These are phyloP conservation scores for Rhabdomys pumilio DNA, from an alignment of 2,797 vertebrate genomes.

Conservation along the genomic window DNA sequence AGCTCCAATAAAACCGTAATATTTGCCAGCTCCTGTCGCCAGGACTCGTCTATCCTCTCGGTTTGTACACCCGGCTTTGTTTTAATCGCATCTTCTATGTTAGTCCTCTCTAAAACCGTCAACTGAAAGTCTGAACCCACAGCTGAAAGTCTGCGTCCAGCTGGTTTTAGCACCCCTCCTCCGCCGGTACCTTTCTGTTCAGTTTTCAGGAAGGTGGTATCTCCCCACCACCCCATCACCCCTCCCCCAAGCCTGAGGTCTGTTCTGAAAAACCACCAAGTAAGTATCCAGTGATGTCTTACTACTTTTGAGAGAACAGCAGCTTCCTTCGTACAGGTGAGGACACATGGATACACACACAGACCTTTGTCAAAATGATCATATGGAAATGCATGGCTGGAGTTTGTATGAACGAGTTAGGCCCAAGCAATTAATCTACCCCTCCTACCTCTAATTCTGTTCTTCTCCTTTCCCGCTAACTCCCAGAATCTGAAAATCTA, in stretches of 20 bases:
- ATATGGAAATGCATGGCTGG: background rate
- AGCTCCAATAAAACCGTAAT: background rate
- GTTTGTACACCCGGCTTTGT: background rate
- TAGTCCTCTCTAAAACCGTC: background rate
- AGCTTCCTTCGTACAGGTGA: background rate
- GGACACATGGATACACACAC: background rate
- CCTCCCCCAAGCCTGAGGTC: background rate
- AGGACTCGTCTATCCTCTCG: background rate
- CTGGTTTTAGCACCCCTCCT: background rate
- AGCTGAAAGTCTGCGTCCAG: background rate
- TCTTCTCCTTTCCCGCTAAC: constrained; percentile 69
- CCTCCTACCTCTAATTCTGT: constrained; percentile 50
- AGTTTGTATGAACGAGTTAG: constrained; percentile 56
- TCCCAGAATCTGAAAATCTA: constrained; percentile 77
- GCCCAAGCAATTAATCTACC: constrained; percentile 40
- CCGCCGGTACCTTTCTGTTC: background rate
- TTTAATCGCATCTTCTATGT: background rate
- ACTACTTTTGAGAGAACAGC: constrained; percentile 1
- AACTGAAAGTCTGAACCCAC: background rate
- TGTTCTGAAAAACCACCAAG: background rate
- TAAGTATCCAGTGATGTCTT: constrained; percentile 10
- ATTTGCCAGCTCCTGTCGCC: background rate
- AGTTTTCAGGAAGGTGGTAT: background rate
- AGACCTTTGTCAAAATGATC: background rate
- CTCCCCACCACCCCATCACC: background rate